phyloP scores from a whole-genome alignment of 2,797 vertebrate genomes.

The Acipenser oxyrinchus region DNA sequence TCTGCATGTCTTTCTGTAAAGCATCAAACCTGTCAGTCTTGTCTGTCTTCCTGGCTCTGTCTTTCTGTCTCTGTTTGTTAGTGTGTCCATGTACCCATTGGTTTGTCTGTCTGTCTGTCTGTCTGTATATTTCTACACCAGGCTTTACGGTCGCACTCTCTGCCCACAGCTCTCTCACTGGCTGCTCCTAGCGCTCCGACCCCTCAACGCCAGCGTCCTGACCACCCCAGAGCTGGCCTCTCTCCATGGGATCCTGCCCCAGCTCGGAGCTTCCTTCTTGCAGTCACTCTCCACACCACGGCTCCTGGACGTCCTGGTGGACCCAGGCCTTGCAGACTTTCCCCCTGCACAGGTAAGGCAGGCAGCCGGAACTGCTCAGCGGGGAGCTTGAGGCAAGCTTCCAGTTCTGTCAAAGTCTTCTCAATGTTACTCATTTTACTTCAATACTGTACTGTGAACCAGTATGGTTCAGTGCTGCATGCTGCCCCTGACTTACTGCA shows the following conservation, averaged over 20 bases:
- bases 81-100: background rate
- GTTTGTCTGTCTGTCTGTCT: background rate
- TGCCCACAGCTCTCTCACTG: conserved; percentile 66
- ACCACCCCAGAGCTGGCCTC: conserved; percentile 46
- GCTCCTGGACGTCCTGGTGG: conserved; percentile 60
- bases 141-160: background rate
- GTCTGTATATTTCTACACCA: background rate
- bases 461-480: no score
- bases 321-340: conserved; percentile 49
- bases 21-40: no score
- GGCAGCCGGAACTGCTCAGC: background rate
- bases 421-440: no score
- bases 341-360: conserved; percentile 68
- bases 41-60: no score
- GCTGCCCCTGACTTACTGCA: no score
- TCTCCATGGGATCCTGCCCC: conserved; percentile 63
- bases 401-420: no score
- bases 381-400: no score
- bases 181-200: conserved; percentile 56
- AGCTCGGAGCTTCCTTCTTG: conserved; percentile 68
- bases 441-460: no score
- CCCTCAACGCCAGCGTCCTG: conserved; percentile 53
- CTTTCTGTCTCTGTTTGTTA: no score
- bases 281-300: conserved; percentile 57
- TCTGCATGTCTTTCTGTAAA: background rate